Percentiles rank a stretch among this genome's conserved stretches.
Evolutionary conservation across 2,113 vertebrate species (phyloP).

Genomic region (Pangasianodon hypophthalmus): DNA sequence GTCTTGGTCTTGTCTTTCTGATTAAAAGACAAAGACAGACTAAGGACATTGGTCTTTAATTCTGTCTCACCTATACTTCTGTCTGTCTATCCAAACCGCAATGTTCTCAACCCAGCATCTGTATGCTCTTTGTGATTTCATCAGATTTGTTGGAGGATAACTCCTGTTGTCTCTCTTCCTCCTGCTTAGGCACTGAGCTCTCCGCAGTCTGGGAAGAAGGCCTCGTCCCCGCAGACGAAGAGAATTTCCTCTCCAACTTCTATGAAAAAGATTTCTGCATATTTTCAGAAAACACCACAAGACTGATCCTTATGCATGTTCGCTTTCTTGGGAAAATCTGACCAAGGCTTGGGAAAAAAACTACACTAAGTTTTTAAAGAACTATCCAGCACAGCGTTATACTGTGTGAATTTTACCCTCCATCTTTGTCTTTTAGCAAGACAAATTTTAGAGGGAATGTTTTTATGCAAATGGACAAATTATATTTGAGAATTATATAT

Average conservation of each 20-base stretch:
- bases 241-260: slow-evolving; percentile 71
- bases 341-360: not conserved
- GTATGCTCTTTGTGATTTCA: not conserved
- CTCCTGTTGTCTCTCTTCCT: not conserved
- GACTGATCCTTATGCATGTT: slow-evolving; percentile 59
- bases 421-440: not conserved
- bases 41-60: not conserved
- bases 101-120: not conserved
- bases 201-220: slow-evolving; percentile 36
- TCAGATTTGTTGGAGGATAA: not conserved
- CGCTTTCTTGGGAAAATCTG: not conserved
- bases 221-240: slow-evolving; percentile 65
- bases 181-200: not conserved
- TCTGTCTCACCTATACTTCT: not conserved
- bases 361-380: slow-evolving; percentile 27
- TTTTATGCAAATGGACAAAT: slow-evolving; percentile 21
- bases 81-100: too few relatives aligned
- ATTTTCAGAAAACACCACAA: slow-evolving; percentile 80
- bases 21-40: not conserved
- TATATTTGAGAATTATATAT: slow-evolving; percentile 20
- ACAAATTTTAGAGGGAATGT: not conserved
- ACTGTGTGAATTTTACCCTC: not conserved
- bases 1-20: too few relatives aligned
- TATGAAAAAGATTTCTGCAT: slow-evolving; percentile 92
- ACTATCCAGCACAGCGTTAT: not conserved